These are phyloP conservation scores for Epirrhoe alternata DNA, from an alignment of 2,888 invertebrate species.

Conservation along the genomic window DNA sequence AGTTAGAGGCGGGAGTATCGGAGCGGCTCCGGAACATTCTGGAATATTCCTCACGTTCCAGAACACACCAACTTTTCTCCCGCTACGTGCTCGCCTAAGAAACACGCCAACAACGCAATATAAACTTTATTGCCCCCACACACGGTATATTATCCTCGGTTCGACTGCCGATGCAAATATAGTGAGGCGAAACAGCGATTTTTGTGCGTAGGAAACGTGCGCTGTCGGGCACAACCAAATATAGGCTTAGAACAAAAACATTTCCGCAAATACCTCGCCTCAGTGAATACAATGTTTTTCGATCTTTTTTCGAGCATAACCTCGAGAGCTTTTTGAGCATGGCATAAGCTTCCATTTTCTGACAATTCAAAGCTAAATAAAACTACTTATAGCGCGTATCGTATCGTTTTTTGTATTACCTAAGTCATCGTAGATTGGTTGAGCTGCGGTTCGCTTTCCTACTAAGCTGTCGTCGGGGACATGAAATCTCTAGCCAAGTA, in stretches of 20 bases:
- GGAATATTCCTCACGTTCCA: slow-evolving; percentile 43
- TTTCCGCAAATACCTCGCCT: slow-evolving; percentile 22
- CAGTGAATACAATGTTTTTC: slow-evolving; percentile 21
- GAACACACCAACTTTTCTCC: slow-evolving; percentile 43
- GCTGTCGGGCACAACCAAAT: slow-evolving; percentile 26
- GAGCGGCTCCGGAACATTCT: slow-evolving; percentile 18
- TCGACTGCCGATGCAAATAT: slow-evolving; percentile 37
- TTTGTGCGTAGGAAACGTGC: slow-evolving; percentile 35
- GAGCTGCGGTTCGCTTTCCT: slow-evolving; percentile 2
- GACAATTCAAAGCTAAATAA: neutral
- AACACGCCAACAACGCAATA: slow-evolving; percentile 18
- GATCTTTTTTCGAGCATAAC: slow-evolving; percentile 17
- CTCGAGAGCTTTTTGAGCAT: slow-evolving; percentile 7
- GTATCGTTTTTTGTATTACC: slow-evolving; percentile 4
- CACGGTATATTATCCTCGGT: slow-evolving; percentile 26
- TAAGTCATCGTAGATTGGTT: slow-evolving; percentile 7
- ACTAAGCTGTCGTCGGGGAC: slow-evolving; percentile 7
- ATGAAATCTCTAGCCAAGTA: slow-evolving; percentile 9
- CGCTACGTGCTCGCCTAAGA: slow-evolving; percentile 37
- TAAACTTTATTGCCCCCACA: slow-evolving; percentile 20
- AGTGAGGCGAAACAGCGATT: slow-evolving; percentile 37
- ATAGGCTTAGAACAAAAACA: slow-evolving; percentile 38
- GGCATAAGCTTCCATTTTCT: neutral
- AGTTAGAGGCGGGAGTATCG: slow-evolving; percentile 28
- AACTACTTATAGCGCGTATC: slow-evolving; percentile 2